These are phyloP conservation scores for Actenoides lindsayi DNA, from an alignment of 2,113 vertebrate genomes.

Conservation along the genomic window DNA sequence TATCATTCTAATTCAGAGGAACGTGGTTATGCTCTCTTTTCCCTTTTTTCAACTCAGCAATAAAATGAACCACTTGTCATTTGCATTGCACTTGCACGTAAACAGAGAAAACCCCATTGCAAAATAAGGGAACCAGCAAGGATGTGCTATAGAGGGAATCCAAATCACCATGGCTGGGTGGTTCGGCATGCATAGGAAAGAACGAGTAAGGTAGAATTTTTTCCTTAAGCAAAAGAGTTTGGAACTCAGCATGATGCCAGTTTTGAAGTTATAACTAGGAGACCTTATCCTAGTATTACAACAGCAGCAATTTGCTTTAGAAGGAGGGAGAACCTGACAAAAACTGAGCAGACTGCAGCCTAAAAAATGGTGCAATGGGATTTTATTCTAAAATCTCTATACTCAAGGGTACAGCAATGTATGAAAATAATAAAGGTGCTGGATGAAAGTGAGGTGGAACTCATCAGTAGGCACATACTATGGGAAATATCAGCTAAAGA, in stretches of 20 bases:
- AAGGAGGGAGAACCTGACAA: neutral
- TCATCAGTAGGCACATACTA: neutral
- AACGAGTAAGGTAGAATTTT: neutral
- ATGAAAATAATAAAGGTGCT: neutral
- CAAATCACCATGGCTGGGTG: neutral
- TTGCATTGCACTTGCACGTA: neutral
- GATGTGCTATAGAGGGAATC: neutral
- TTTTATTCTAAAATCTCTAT: neutral
- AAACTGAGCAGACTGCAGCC: neutral
- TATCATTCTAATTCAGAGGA: neutral
- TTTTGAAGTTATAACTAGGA: neutral
- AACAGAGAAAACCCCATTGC: neutral
- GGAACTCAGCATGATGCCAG: neutral
- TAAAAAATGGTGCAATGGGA: neutral
- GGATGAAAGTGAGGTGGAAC: neutral
- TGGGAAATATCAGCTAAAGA: neutral
- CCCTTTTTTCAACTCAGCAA: neutral
- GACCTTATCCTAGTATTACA: neutral
- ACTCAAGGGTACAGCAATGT: neutral
- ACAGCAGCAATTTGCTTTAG: neutral
- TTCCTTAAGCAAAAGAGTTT: neutral
- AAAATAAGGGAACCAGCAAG: neutral
- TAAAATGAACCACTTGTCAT: neutral
- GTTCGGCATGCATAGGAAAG: neutral
- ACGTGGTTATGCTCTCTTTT: neutral